Evolutionary conservation across 2,797 vertebrate species (phyloP).

Genomic region (Acrocephalus scirpaceus): DNA sequence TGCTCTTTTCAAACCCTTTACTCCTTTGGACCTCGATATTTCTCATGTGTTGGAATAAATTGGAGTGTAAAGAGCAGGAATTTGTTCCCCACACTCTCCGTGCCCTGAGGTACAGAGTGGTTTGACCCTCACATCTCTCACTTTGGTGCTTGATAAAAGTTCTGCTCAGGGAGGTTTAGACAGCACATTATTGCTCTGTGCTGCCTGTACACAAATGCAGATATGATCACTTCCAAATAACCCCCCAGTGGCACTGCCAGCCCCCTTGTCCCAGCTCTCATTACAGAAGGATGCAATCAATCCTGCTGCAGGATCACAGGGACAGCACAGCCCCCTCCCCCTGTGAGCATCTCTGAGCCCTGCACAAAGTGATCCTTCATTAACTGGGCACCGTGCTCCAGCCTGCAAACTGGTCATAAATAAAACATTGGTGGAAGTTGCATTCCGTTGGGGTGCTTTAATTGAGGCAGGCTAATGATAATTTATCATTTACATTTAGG

Average conservation of each 20-base stretch:
- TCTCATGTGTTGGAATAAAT: neutral
- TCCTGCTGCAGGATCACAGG: neutral
- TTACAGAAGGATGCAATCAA: slow-evolving; percentile 29
- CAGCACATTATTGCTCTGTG: neutral
- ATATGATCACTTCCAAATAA: neutral
- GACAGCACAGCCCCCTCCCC: neutral
- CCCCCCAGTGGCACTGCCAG: slow-evolving; percentile 15
- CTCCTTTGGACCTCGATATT: neutral
- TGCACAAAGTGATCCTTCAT: slow-evolving; percentile 43
- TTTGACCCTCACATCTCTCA: neutral
- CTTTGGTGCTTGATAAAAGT: neutral
- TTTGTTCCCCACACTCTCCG: neutral
- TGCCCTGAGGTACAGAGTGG: neutral
- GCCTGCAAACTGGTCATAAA: slow-evolving; percentile 39
- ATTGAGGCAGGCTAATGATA: slow-evolving; percentile 32
- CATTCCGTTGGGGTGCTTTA: slow-evolving; percentile 23
- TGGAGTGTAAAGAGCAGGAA: neutral
- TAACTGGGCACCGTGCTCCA: slow-evolving; percentile 22
- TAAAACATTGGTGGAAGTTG: slow-evolving; percentile 44
- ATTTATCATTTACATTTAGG: slow-evolving; percentile 10
- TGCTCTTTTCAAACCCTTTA: neutral
- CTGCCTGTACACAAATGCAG: neutral
- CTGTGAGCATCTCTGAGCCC: slow-evolving; percentile 24
- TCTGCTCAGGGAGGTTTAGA: neutral
- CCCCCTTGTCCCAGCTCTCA: slow-evolving; percentile 33